phyloP scores from a whole-genome alignment of 2,797 vertebrate genomes.

The Toxotes lorentzi region DNA sequence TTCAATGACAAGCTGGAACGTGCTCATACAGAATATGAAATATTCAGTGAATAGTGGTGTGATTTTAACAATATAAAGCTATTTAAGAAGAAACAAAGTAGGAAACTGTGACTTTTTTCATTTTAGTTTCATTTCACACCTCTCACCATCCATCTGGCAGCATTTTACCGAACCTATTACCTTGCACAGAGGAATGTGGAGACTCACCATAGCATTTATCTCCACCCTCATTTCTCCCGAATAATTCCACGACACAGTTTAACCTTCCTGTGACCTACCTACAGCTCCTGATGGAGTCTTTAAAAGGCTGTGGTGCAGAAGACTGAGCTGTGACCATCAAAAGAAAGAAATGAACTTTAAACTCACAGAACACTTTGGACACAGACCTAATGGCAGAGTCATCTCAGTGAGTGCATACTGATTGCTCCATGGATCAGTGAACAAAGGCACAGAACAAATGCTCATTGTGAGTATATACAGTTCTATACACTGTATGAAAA shows the following conservation, averaged over 20 bases:
- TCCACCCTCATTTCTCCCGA: neutral
- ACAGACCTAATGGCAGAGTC: conserved; percentile 32
- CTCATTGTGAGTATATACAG: neutral
- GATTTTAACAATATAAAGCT: neutral
- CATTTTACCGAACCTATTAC: conserved; percentile 10
- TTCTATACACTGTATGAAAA: neutral
- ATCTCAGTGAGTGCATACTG: conserved; percentile 36
- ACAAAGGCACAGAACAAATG: neutral
- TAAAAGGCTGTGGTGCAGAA: conserved; percentile 50
- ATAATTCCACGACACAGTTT: conserved; percentile 32
- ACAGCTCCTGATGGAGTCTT: conserved; percentile 29
- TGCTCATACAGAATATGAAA: neutral
- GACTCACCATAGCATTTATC: conserved; percentile 9
- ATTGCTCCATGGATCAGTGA: conserved; percentile 28
- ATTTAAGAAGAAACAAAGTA: neutral
- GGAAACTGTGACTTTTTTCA: neutral
- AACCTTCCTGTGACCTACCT: conserved; percentile 39
- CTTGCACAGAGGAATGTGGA: neutral
- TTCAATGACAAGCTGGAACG: neutral
- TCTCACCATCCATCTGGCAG: neutral
- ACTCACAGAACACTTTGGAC: conserved; percentile 20
- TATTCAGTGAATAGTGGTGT: neutral
- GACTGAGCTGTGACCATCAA: conserved; percentile 41
- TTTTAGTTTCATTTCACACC: neutral
- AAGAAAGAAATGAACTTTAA: conserved; percentile 20